A percentile compares a stretch with the other conserved stretches of the same genome.
These are phyloP conservation scores for Odontophorus gujanensis DNA, from an alignment of 2,113 vertebrate species.

Conservation along the genomic window DNA sequence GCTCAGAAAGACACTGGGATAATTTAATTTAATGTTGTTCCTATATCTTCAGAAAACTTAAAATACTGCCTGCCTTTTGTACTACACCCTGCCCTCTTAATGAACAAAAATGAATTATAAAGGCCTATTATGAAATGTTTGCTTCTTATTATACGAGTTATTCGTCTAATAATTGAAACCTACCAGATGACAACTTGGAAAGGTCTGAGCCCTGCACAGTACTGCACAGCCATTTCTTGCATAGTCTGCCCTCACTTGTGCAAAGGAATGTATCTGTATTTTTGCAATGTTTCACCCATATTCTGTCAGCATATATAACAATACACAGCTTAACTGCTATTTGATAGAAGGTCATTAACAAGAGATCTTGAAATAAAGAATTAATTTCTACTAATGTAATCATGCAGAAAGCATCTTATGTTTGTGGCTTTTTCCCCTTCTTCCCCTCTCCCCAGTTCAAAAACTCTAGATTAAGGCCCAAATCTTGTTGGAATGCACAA, in stretches of 20 bases:
- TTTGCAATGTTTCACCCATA: background rate
- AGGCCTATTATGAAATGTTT: background rate
- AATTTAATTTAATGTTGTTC: background rate
- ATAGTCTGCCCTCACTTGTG: background rate
- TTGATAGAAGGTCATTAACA: background rate
- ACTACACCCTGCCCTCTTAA: background rate
- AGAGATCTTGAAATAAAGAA: background rate
- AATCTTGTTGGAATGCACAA: background rate
- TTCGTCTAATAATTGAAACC: background rate
- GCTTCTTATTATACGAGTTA: background rate
- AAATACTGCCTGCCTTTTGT: background rate
- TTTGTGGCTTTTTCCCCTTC: background rate
- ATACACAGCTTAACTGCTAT: slow-evolving; percentile 6
- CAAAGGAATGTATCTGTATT: background rate
- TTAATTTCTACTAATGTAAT: background rate
- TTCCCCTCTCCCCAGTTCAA: background rate
- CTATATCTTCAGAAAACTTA: background rate
- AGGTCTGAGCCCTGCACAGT: background rate
- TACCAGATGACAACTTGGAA: background rate
- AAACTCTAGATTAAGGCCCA: background rate
- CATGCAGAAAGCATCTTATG: background rate
- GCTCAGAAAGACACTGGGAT: background rate
- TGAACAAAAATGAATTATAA: background rate
- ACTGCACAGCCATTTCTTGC: background rate
- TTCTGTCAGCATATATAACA: background rate